A percentile compares a stretch with the other conserved stretches of the same genome.
Evolutionary conservation across 1,140 invertebrate genomes (phyloP).

Genomic region (Chymomyza costata): DNA sequence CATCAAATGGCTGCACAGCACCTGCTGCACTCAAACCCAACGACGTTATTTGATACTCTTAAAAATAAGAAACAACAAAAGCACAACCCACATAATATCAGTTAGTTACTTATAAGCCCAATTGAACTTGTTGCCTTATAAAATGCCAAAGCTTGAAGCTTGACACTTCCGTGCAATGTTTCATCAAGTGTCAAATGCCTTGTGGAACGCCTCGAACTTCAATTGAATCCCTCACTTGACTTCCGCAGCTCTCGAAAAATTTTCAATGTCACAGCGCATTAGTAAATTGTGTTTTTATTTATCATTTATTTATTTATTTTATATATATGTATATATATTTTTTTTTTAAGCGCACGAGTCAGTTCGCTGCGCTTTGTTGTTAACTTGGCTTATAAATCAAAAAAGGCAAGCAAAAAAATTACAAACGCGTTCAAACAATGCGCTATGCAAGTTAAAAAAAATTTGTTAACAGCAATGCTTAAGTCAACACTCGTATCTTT

Average conservation of each 20-base stretch:
- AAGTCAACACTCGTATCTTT: constrained; percentile 24
- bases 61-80: no score
- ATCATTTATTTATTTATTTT: no score
- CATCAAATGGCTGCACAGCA: constrained; percentile 55
- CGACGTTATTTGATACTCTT: constrained; percentile 38
- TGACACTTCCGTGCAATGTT: constrained; percentile 52
- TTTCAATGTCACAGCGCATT: constrained; percentile 54
- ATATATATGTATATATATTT: no score
- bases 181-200: constrained; percentile 55
- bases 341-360: no score
- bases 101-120: no score
- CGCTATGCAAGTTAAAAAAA: constrained; percentile 62
- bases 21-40: constrained; percentile 28
- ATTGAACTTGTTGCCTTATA: constrained; percentile 42
- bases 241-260: constrained; percentile 41
- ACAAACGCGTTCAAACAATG: no score
- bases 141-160: no score
- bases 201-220: constrained; percentile 60
- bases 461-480: constrained; percentile 51
- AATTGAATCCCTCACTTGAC: constrained; percentile 43
- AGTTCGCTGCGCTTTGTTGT: no score
- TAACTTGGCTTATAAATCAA: constrained; percentile 38
- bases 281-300: no score
- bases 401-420: no score
- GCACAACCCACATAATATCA: no score